Conservation (phyloP, 2,888 invertebrate genomes). For the Drymonia ruficornis region DNA sequence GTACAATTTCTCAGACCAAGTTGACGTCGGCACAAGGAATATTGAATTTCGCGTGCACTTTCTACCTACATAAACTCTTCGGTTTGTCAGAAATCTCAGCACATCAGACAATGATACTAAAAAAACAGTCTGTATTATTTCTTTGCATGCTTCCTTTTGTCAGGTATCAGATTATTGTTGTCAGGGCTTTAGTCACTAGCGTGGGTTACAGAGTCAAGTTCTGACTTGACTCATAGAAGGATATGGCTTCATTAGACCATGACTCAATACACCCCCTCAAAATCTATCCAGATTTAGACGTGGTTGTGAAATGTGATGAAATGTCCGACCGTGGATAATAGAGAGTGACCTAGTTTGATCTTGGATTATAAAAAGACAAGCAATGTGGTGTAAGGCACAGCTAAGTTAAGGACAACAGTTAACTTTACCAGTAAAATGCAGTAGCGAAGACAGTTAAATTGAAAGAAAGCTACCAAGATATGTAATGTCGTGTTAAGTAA, state of each 20-base stretch:
- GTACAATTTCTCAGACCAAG: constrained; percentile 15
- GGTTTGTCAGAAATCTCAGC: constrained; percentile 17
- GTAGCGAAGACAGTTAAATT: too few relatives aligned
- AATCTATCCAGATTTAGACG: constrained; percentile 29
- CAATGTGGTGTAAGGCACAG: background rate
- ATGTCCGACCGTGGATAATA: constrained; percentile 7
- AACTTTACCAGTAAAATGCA: too few relatives aligned
- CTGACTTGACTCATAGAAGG: constrained; percentile 55
- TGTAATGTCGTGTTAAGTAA: too few relatives aligned
- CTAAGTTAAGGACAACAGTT: too few relatives aligned
- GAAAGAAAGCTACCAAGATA: too few relatives aligned
- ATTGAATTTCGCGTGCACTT: constrained; percentile 44
- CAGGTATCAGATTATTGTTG: background rate
- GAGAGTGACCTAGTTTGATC: background rate
- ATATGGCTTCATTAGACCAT: constrained; percentile 50
- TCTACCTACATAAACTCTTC: constrained; percentile 38
- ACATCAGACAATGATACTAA: background rate
- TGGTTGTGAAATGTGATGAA: constrained; percentile 35
- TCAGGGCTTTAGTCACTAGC: constrained; percentile 29
- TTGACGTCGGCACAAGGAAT: constrained; percentile 29
- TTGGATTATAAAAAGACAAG: background rate
- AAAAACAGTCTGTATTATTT: background rate
- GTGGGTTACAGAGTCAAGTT: constrained; percentile 51
- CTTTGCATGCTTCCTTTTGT: background rate
- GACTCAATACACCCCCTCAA: constrained; percentile 60